These are phyloP conservation scores for Toxostoma redivivum DNA, from an alignment of 2,113 vertebrate species.

Conservation along the genomic window DNA sequence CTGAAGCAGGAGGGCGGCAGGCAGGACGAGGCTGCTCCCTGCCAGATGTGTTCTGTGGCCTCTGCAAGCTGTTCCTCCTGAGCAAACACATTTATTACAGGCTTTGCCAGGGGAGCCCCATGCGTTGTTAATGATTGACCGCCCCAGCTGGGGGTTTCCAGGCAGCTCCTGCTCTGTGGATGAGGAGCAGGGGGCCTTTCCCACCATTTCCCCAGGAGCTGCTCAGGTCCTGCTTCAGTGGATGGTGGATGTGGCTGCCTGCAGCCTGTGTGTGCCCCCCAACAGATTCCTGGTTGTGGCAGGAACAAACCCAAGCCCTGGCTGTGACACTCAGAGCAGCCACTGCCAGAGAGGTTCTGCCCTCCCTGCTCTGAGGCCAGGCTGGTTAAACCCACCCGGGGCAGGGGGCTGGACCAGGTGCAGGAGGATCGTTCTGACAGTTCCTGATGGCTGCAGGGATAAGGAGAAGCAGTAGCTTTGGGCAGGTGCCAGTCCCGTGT, in stretches of 20 bases:
- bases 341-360: background rate
- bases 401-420: background rate
- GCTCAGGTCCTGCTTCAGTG: background rate
- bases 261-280: background rate
- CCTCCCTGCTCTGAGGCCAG: background rate
- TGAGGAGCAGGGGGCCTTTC: background rate
- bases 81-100: conserved; percentile 28
- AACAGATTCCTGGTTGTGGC: background rate
- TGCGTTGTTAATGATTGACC: conserved; percentile 58
- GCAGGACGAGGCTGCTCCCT: background rate
- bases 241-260: background rate
- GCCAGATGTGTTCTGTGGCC: background rate
- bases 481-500: background rate
- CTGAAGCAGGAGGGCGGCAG: background rate
- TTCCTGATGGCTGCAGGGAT: background rate
- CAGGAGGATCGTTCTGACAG: accelerated
- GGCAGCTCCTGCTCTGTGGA: background rate
- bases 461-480: accelerated
- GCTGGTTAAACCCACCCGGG: accelerated
- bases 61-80: background rate
- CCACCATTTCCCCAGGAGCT: accelerated
- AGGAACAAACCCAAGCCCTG: background rate
- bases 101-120: background rate
- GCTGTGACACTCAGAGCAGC: background rate
- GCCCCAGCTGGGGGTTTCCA: background rate